Evolutionary conservation across 2,888 invertebrate species (phyloP).

Genomic region (Lasioglossum figueresi): DNA sequence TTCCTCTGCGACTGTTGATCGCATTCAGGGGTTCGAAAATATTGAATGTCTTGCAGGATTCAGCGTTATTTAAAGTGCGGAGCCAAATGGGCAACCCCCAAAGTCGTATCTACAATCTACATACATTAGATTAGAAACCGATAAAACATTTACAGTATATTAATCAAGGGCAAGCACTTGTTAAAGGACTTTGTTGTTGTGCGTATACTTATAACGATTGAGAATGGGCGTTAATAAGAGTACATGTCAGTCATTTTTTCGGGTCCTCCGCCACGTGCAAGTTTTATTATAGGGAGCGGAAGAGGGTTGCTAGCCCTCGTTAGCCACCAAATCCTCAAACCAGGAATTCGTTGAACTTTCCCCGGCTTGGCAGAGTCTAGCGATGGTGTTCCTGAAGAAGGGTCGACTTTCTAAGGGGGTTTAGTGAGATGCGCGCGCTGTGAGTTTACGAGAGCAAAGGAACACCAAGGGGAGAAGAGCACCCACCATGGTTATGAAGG

Average conservation of each 20-base stretch:
- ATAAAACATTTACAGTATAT: too few species aligned
- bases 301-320: background rate
- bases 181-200: too few species aligned
- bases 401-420: conserved; percentile 14
- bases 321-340: background rate
- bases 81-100: too few species aligned
- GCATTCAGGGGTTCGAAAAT: background rate
- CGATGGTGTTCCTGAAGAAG: background rate
- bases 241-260: background rate
- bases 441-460: background rate
- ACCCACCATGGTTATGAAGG: conserved; percentile 46
- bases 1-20: background rate
- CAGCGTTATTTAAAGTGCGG: too few species aligned
- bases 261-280: background rate
- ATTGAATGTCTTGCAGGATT: background rate
- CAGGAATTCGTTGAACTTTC: background rate
- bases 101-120: too few species aligned
- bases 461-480: conserved; percentile 23
- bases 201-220: background rate
- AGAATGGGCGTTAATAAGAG: background rate
- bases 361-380: background rate
- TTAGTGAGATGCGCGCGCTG: conserved; percentile 5
- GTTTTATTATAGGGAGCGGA: background rate
- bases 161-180: too few species aligned
- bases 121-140: too few species aligned